Percentiles rank a stretch among this genome's conserved stretches.
Evolutionary conservation across 2,888 invertebrate genomes (phyloP).

Genomic region (Metopia argyrocephala): DNA sequence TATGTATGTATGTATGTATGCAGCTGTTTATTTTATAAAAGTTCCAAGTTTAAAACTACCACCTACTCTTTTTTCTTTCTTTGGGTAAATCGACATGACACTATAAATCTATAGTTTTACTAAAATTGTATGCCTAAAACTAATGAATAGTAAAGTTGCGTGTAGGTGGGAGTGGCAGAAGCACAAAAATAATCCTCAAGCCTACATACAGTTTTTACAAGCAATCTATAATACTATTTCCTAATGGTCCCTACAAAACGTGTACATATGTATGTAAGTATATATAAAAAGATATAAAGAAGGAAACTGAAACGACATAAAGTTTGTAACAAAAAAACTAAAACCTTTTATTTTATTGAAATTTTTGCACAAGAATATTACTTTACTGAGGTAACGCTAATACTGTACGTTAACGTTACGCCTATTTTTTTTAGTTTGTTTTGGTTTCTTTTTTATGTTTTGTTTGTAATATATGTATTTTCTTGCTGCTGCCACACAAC

Average conservation of each 20-base stretch:
- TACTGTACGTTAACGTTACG: conserved; percentile 37
- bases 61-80: not conserved
- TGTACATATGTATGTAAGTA: no score
- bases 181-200: conserved; percentile 2
- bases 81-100: no score
- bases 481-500: not conserved
- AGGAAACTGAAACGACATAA: not conserved
- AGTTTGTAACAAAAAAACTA: not conserved
- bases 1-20: not conserved
- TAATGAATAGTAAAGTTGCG: conserved; percentile 7
- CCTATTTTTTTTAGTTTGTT: conserved; percentile 30
- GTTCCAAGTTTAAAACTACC: not conserved
- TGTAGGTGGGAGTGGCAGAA: conserved; percentile 59
- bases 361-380: not conserved
- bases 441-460: not conserved
- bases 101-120: not conserved
- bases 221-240: conserved; percentile 8
- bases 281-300: not conserved
- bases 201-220: not conserved
- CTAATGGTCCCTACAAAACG: no score
- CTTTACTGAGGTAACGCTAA: not conserved
- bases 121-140: not conserved
- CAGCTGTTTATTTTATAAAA: no score
- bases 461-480: not conserved
- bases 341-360: not conserved